Conservation (phyloP, 2,888 invertebrate species). For the Synergus laeviventris region DNA sequence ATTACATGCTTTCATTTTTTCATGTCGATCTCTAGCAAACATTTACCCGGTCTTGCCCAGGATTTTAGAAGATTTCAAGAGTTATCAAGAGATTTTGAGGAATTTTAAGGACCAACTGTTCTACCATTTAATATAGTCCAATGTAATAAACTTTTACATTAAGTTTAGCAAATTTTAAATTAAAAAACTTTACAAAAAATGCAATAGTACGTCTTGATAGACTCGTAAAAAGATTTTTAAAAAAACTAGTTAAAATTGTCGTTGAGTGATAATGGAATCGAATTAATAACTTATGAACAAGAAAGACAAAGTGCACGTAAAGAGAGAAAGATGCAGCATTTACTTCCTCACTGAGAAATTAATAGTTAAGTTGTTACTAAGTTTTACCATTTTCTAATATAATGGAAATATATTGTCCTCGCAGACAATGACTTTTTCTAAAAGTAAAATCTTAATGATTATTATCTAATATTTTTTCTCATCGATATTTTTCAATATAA, state of each 20-base stretch:
- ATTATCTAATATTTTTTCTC: too few species aligned
- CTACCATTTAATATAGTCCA: too few species aligned
- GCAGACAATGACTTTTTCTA: background rate
- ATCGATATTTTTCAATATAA: too few species aligned
- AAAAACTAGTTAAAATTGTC: background rate
- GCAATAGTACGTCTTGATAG: background rate
- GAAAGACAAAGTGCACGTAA: slow-evolving; percentile 1
- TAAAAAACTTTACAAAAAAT: too few species aligned
- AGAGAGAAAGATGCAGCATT: background rate
- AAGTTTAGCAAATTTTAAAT: too few species aligned
- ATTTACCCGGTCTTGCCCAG: too few species aligned
- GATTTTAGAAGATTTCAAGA: too few species aligned
- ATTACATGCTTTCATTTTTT: background rate
- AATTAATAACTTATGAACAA: background rate
- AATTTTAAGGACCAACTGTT: too few species aligned
- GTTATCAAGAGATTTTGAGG: too few species aligned
- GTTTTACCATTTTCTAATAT: too few species aligned
- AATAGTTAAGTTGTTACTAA: background rate
- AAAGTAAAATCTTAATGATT: background rate
- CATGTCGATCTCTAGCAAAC: background rate
- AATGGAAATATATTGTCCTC: too few species aligned
- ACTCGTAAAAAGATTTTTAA: background rate
- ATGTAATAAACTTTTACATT: too few species aligned
- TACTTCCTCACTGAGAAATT: background rate
- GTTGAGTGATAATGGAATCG: slow-evolving; percentile 10